Evolutionary conservation across 2,797 vertebrate species (phyloP).

Genomic region (Acrocephalus scirpaceus): DNA sequence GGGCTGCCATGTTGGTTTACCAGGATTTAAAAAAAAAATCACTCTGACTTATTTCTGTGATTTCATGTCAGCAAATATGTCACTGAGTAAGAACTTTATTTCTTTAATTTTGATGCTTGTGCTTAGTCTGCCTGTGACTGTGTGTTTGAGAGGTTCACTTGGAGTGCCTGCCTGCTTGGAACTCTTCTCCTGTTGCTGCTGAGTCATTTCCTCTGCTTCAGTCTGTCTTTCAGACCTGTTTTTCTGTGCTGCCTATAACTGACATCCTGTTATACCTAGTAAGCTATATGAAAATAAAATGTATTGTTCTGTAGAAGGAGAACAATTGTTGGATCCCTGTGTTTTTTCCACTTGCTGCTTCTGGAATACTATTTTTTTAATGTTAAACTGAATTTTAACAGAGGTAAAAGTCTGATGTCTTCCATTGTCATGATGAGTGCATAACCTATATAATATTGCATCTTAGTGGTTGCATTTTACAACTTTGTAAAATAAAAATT

Average conservation of each 20-base stretch:
- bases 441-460: not conserved
- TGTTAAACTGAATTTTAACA: not conserved
- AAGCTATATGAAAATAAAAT: conserved; percentile 50
- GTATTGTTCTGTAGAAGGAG: conserved; percentile 26
- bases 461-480: not conserved
- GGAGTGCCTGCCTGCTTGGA: not conserved
- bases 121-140: not conserved
- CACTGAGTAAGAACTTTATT: not conserved
- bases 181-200: conserved; percentile 36
- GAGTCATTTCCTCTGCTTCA: conserved; percentile 64
- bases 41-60: not conserved
- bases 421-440: not conserved
- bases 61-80: not conserved
- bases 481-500: conserved; percentile 2
- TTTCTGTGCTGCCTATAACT: conserved; percentile 58
- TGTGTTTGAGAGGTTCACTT: not conserved
- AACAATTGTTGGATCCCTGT: not conserved
- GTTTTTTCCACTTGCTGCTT: conserved; percentile 21
- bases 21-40: not conserved
- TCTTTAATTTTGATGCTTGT: not conserved
- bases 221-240: conserved; percentile 43
- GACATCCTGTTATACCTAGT: conserved; percentile 63
- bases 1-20: not conserved
- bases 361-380: not conserved
- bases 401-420: not conserved